Base-by-base conservation (phyloP, 2,797 vertebrate species). In the Okamejei kenojei region DNA sequence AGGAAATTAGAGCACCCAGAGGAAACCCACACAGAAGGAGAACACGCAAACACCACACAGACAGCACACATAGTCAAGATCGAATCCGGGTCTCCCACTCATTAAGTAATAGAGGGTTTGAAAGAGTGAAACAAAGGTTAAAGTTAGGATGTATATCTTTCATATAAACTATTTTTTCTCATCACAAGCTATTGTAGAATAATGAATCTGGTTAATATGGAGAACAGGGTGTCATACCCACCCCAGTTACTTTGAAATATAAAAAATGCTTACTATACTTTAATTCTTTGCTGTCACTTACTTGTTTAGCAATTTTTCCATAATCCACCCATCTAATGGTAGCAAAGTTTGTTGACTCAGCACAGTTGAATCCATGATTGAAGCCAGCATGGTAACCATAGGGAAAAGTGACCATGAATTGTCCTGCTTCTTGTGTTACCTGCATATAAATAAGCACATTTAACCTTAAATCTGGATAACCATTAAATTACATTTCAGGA, bases 281-380 rank as follows among this genome's bases (percentile, higher is more conserved):
- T 7, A 35, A 92, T 54, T 74, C 90, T 13, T 74, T 73, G 26
- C 1, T 92, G 71, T 54, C 38, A 95, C 96, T 96, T 96, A 99
- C 99, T 98, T 99, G 95, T 93, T 98, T 98, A 93, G 98, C 98
- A 93, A 98, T 95, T 95, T 99, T 99, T 94, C 98, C 98, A 93
- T 99, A 99, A 96, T 99, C 98, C 94, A 99, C 98, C 98, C 98
- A 99, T 94, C 98, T 97, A 88, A 99, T 93, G 32, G 97, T 98
- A 94, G 98, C 98, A 95, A 99, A 99, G 95, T 99, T 99, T 94
- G 98, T 99, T 94, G 98, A 99, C 95, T 99, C 98, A 0, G 98
- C 99, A 95, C 98, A 99, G 96, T 99, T 99, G 96, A 99, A 99
- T 93, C 98, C 98, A 93, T 99, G 98, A 95, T 99, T 99, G 96